Conservation (phyloP, 2,113 vertebrate species). For the Hemichromis elongatus region DNA sequence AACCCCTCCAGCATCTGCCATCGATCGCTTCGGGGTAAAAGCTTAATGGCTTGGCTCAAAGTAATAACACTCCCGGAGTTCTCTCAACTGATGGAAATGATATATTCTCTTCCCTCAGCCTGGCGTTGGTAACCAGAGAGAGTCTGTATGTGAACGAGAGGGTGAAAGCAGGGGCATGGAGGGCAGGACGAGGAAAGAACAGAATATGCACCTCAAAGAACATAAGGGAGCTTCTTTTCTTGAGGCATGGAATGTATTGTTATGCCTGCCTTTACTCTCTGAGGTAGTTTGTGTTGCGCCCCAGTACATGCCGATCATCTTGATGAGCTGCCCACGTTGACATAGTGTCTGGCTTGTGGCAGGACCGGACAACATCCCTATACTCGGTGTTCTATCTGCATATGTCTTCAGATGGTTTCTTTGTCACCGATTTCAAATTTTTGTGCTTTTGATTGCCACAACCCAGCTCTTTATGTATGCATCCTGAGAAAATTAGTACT, state of each 20-base stretch:
- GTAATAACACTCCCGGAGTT: slow-evolving; percentile 65
- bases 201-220: background rate
- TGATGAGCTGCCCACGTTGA: background rate
- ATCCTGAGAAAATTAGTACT: background rate
- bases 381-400: background rate
- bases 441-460: background rate
- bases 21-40: slow-evolving; percentile 63
- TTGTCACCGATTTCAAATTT: background rate
- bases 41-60: slow-evolving; percentile 64
- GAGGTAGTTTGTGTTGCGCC: background rate
- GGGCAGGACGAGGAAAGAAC: background rate
- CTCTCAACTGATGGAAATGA: slow-evolving; percentile 58
- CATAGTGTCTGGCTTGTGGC: background rate
- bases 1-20: slow-evolving; percentile 59
- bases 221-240: background rate
- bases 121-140: background rate
- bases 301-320: background rate
- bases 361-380: background rate
- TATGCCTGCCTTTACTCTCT: background rate
- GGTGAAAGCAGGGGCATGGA: background rate
- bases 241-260: background rate
- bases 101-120: slow-evolving; percentile 40
- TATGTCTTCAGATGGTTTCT: background rate
- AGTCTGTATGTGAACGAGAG: background rate
- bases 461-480: rapidly evolving